Base-by-base conservation (phyloP, 2,888 invertebrate species). In the Aphrophora alni region DNA sequence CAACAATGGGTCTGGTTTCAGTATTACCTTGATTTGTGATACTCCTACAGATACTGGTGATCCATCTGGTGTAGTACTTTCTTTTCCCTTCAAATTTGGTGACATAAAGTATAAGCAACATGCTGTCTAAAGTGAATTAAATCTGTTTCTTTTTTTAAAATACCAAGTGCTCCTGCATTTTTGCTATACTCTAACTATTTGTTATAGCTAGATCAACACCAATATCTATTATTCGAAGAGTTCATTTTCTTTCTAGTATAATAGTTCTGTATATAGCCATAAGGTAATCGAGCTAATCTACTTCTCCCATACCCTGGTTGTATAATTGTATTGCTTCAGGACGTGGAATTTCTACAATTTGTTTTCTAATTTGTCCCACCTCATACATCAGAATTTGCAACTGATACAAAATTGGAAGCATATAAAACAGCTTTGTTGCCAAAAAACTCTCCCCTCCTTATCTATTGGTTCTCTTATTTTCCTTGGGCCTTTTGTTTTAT, bases 361-460 rank as follows among this genome's bases (percentile, higher is more conserved):
- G n/a, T n/a, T n/a, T n/a, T n/a, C n/a, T n/a, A n/a, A n/a, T 72
- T 82, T 83, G 71, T 81, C 78, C 84, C 84, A 85, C 69, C 85
- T 78, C 69, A 51, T 82, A n/a, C 77, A 14, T 78, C 77, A 44
- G 75, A 25, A 38, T 82, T 70, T 38, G 82, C 84, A 28, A 74
- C 76, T 68, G 82, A 82, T 71, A 82, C 74, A 81, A 81, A 84
- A 71, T 83, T 84, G n/a, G n/a, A n/a, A n/a, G n/a, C n/a, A n/a
- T n/a, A n/a, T n/a, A n/a, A n/a, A n/a, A n/a, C n/a, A n/a, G 86
- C 85, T 84, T 84, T 73, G 82, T 82, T 12, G 75, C 75, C 17
- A 84, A 51, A 68, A 81, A n/a, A 81, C 80, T 59, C 10, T 78
- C 38, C 82, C 75, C 14, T 83, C 80, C 10, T 79, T 72, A 68